Base-by-base conservation (phyloP, 1,140 invertebrate species). In the Papilio aristodemus region DNA sequence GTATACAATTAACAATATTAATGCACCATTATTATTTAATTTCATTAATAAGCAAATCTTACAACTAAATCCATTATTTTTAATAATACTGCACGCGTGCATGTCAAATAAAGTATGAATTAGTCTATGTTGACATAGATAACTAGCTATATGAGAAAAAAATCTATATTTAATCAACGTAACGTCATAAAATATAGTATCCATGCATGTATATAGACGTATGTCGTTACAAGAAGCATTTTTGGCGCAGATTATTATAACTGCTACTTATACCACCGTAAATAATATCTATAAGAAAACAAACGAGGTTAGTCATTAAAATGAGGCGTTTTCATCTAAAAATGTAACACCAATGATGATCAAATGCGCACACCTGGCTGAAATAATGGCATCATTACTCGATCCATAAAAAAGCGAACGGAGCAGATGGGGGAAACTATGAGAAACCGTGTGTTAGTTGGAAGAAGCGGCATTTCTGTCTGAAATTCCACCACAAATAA, bases 51-150 rank as follows among this genome's bases (percentile, higher is more conserved):
- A 79, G 75, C 72, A 68, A 71, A 59, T 50, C 75, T 64, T 76
- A 68, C 60, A 70, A 69, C 36, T 60, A 75, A 73, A 69, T 68
- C 63, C 71, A 78, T 68, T 69, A 69, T 73, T 72, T 32, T 78
- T 78, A 75, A 81, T 87, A 89, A 87, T 87, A 87, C 84, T 89
- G 83, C 79, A 83, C 67, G 79, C 83, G 83, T 87, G 83, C 84
- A 83, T 72, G 76, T 80, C 71, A 72, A 62, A 72, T 66, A 63
- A 63, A 72, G 72, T 46, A 74, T 70, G 75, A 76, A 76, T 68
- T 78, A 84, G 77, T 84, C 85, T 87, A 86, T 85, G 83, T 85
- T 82, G 70, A 85, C 81, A 86, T 86, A 84, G 81, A 81, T 87
- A 87, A 87, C 80, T 80, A 75, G 50, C 67, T 67, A 67, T 69